Evolutionary conservation across 1,140 invertebrate species (phyloP).

Genomic region (Stegodyphus mimosarum): DNA sequence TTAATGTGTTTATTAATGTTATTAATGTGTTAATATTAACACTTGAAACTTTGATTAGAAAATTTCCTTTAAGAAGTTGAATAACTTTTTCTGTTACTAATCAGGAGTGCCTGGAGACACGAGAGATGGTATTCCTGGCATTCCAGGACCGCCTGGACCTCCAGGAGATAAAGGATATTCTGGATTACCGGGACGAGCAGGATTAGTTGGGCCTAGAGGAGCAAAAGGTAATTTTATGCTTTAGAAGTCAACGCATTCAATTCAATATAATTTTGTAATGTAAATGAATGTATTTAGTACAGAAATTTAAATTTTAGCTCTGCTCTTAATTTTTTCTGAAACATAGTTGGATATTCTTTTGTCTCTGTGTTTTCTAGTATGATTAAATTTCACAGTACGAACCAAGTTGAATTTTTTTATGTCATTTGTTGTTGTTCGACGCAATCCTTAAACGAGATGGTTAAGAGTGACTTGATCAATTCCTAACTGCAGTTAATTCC

Average conservation of each 20-base stretch:
- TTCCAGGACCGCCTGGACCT: constrained; percentile 70
- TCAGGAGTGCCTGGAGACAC: constrained; percentile 29
- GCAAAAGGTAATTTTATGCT: constrained; percentile 16
- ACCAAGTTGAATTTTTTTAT: no score
- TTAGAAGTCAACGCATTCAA: neutral
- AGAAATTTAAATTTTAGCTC: neutral
- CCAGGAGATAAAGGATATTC: constrained; percentile 34
- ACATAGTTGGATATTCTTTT: neutral
- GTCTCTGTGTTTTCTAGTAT: neutral
- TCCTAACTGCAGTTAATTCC: no score
- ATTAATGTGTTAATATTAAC: neutral
- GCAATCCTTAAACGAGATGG: no score
- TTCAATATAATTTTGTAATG: neutral
- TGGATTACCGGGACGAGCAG: constrained; percentile 68
- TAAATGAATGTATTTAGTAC: neutral
- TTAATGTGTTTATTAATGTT: neutral
- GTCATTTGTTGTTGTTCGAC: no score
- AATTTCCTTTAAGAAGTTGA: neutral
- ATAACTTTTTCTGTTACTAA: neutral
- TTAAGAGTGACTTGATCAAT: no score
- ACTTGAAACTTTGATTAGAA: neutral
- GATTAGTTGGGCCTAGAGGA: constrained; percentile 71
- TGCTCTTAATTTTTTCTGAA: neutral
- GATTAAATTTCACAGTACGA: neutral
- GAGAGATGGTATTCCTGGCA: constrained; percentile 47